Base-by-base conservation (phyloP, 2,888 invertebrate species). In the Dyspetes luteomarginatus region DNA sequence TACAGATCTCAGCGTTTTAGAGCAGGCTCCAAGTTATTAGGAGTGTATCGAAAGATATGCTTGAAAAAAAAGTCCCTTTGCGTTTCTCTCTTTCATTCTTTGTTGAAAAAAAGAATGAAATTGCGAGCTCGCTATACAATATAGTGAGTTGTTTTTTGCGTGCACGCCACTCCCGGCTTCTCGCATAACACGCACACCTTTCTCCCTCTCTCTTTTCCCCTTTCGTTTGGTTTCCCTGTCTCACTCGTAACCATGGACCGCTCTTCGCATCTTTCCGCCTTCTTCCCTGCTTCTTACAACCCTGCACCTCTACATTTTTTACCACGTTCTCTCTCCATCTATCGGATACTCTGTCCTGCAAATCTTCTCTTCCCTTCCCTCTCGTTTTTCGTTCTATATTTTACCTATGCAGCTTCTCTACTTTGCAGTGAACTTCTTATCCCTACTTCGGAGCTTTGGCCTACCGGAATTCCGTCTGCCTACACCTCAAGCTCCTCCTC, bases 151-250 rank as follows among this genome's bases (percentile, higher is more conserved):
- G 41, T n/a, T 19, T 22, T 19, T 48, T 17, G 45, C 43, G 45
- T 45, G 69, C 45, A 48, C 73, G 64, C 62, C 73, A 52, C 72
- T 73, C 72, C 30, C 72, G 68, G 48, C 71, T 62, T n/a, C 9
- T 62, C 17, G 15, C 36, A 4, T 17, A 60, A 65, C 50, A 50
- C 50, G 50, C 65, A 26, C 12, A 24, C 22, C 22, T 60, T 17
- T 62, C 12, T 73, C 52, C 58, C 50, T 64, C 36, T 12, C 55
- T 50, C 26, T 43, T 55, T 64, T 65, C 43, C 52, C 24, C 50
- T 56, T 52, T 65, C 76, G 58, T 45, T 36, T 52, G 78, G 65
- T 81, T 50, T 81, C 71, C 62, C 68, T 76, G 82, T 71, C 76
- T 77, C 58, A 58, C 24, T 43, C 64, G 28, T 45, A 17, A 24